Evolutionary conservation across 2,113 vertebrate species (phyloP).

Genomic region (Microcebus lehilahytsara): DNA sequence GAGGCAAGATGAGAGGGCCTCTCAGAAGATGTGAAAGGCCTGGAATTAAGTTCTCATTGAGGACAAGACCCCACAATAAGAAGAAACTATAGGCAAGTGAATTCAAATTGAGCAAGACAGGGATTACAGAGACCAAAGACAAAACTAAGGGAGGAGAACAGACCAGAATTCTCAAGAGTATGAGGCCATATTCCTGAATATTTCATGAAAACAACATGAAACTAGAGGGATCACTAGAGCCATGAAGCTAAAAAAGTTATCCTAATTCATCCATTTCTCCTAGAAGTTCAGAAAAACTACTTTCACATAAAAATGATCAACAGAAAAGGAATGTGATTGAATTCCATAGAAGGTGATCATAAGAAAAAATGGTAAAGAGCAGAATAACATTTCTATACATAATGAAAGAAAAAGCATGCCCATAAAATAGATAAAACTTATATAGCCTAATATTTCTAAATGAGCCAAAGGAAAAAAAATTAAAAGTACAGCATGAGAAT

Average conservation of each 20-base stretch:
- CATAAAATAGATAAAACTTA: neutral
- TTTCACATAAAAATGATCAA: neutral
- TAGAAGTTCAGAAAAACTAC: neutral
- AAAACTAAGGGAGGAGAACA: neutral
- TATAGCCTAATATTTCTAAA: slow-evolving; percentile 17
- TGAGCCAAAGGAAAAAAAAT: neutral
- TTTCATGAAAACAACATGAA: slow-evolving; percentile 30
- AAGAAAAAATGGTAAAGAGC: neutral
- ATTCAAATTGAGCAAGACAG: neutral
- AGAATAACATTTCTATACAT: neutral
- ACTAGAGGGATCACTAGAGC: neutral
- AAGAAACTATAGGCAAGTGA: neutral
- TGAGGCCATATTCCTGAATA: neutral
- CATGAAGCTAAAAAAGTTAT: neutral
- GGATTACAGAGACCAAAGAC: neutral
- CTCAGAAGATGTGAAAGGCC: neutral
- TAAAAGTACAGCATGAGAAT: neutral
- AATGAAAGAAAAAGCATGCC: neutral
- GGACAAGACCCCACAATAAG: neutral
- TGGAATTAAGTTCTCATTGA: neutral
- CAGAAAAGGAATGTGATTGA: neutral
- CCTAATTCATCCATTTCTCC: neutral
- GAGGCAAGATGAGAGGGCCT: neutral
- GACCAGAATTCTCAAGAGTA: neutral
- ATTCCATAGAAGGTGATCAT: neutral